Conservation (phyloP, 2,888 invertebrate species). For the Drosophila koepferae region DNA sequence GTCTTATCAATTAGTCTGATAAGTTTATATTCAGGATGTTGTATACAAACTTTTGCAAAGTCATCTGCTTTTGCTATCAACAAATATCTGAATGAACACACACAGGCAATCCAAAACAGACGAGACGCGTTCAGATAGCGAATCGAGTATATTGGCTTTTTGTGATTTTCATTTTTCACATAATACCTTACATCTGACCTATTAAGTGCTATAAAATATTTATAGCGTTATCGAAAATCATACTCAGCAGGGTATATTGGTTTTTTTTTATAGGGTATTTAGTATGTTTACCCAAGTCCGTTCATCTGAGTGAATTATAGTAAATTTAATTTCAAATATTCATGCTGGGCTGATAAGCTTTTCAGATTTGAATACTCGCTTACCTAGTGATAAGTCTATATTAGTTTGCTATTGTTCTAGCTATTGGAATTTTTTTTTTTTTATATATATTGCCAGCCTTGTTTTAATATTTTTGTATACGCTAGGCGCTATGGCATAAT, state of each 20-base stretch:
- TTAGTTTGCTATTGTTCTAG: background rate
- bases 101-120: conserved; percentile 8
- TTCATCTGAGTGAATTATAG: background rate
- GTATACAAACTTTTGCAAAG: conserved; percentile 32
- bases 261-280: background rate
- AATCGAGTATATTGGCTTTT: conserved; percentile 1
- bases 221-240: background rate
- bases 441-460: background rate
- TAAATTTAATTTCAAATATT: background rate
- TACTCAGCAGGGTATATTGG: too few relatives aligned
- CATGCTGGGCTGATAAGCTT: background rate
- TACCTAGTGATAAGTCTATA: background rate
- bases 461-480: background rate
- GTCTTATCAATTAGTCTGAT: conserved; percentile 32
- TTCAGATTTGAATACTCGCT: background rate
- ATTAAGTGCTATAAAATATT: background rate
- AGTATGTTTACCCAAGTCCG: background rate
- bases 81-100: conserved; percentile 25
- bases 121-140: background rate
- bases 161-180: background rate
- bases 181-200: background rate
- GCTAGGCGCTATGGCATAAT: background rate
- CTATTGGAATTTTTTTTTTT: background rate
- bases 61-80: conserved; percentile 38
- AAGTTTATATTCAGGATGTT: conserved; percentile 40